Evolutionary conservation across 2,113 vertebrate species (phyloP), one percentile per base, ranked within the genome.

Genomic region (Apeltes quadracus): DNA sequence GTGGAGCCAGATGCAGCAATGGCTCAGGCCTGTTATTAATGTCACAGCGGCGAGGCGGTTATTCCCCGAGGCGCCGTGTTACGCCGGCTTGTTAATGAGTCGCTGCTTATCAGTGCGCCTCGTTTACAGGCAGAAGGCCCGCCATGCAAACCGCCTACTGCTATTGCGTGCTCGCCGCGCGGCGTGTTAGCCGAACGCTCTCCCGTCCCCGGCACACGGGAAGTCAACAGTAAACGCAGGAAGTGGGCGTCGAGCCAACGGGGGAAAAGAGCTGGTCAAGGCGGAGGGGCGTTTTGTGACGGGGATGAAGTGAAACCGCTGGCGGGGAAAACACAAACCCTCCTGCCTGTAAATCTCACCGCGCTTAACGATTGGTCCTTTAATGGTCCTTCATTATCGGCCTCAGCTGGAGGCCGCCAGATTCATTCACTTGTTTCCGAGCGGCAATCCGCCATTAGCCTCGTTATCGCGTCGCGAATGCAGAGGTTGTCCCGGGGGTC

Each of bases 61-160:
- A 89, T 89, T 88, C 89, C 91, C 86, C 27, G 79, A 2, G 84
- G 88, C 84, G 79, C 83, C 81, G 83, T 88, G 88, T n/a, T 86
- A 88, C 87, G 84, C 78, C 84, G 3, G 76, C 88, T 89, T 89
- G 91, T 89, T 90, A 91, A 92, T 91, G 90, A 91, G 78, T 90
- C 90, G 81, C 83, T 76, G 90, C 89, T 91, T 91, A 90, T 92
- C 90, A 88, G 83, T 85, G 85, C 74, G 87, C 87, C 90, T 92
- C 87, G 90, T 90, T 92, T 90, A 89, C 89, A 88, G 89, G 89
- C 86, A 77, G 76, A 67, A 79, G 77, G 88, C 88, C 81, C 3
- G 29, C 69, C 81, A 76, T 89, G 82, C 83, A 84, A 87, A 74
- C 83, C 81, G 68, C 89, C 89, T 76, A 83, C 82, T 61, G 88